Evolutionary conservation across 2,888 invertebrate genomes (phyloP).

Genomic region (Stenichneumon culpator): DNA sequence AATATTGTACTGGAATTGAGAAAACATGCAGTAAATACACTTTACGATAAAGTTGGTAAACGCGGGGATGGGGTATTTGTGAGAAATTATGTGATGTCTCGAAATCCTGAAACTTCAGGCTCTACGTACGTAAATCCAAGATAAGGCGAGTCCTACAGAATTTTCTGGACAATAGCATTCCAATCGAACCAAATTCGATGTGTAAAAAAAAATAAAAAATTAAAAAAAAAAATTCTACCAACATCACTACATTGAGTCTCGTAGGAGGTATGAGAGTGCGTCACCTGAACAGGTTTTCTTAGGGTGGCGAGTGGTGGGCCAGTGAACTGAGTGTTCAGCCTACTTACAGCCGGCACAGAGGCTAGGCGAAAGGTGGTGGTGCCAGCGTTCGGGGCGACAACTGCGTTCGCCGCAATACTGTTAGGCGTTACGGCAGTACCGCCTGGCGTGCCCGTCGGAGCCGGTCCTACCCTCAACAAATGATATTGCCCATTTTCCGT

Average conservation of each 20-base stretch:
- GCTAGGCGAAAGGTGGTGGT: conserved; percentile 93
- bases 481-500: conserved; percentile 99
- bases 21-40: background rate
- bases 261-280: conserved; percentile 82
- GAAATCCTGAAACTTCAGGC: conserved; percentile 11
- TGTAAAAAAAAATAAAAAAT: conserved; percentile 58
- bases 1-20: background rate
- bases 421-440: conserved; percentile 84
- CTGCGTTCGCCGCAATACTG: conserved; percentile 83
- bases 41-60: background rate
- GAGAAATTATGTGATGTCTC: background rate
- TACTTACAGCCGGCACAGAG: conserved; percentile 95
- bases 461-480: conserved; percentile 95
- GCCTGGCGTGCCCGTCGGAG: conserved; percentile 87
- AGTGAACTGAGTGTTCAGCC: conserved; percentile 87
- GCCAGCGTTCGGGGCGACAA: conserved; percentile 84
- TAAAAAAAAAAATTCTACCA: conserved; percentile 76
- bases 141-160: conserved; percentile 10
- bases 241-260: conserved; percentile 83
- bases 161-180: conserved; percentile 75
- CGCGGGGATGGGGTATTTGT: background rate
- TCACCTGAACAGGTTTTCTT: conserved; percentile 87
- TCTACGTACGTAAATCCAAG: conserved; percentile 26
- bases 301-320: conserved; percentile 88
- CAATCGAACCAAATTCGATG: conserved; percentile 74